Conservation (phyloP, 1,140 invertebrate genomes). For the Panagrolaimus sp. region DNA sequence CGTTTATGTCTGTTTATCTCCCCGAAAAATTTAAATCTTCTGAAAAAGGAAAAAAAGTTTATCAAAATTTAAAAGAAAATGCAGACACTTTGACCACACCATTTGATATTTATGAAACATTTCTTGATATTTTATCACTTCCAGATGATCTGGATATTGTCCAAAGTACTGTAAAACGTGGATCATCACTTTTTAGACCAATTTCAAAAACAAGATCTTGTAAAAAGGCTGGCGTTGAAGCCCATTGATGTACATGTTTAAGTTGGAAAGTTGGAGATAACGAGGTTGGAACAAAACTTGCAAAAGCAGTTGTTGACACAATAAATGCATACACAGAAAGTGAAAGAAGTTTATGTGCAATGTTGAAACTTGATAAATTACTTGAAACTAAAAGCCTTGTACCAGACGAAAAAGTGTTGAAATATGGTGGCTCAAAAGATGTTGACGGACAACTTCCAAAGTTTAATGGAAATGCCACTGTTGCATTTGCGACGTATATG, state of each 20-base stretch:
- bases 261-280: slow-evolving; percentile 67
- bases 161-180: slow-evolving; percentile 36
- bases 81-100: slow-evolving; percentile 71
- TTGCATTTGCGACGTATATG: slow-evolving; percentile 69
- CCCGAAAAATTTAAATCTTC: slow-evolving; percentile 67
- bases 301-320: slow-evolving; percentile 64
- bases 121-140: slow-evolving; percentile 52
- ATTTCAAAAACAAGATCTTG: slow-evolving; percentile 61
- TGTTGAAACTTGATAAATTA: slow-evolving; percentile 65
- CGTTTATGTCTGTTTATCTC: slow-evolving; percentile 75
- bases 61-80: slow-evolving; percentile 69
- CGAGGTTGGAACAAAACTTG: slow-evolving; percentile 60
- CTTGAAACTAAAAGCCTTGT: slow-evolving; percentile 67
- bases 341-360: slow-evolving; percentile 66
- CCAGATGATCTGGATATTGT: not conserved
- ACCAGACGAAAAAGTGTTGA: slow-evolving; percentile 66
- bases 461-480: slow-evolving; percentile 66
- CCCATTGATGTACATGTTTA: slow-evolving; percentile 89
- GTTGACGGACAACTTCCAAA: slow-evolving; percentile 73
- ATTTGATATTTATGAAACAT: slow-evolving; percentile 68
- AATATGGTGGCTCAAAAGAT: slow-evolving; percentile 72
- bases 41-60: slow-evolving; percentile 25
- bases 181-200: slow-evolving; percentile 60
- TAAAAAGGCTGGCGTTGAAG: slow-evolving; percentile 73
- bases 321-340: slow-evolving; percentile 67